Evolutionary conservation across 1,140 invertebrate species (phyloP).

Genomic region (Thalassaphorura encarpata): DNA sequence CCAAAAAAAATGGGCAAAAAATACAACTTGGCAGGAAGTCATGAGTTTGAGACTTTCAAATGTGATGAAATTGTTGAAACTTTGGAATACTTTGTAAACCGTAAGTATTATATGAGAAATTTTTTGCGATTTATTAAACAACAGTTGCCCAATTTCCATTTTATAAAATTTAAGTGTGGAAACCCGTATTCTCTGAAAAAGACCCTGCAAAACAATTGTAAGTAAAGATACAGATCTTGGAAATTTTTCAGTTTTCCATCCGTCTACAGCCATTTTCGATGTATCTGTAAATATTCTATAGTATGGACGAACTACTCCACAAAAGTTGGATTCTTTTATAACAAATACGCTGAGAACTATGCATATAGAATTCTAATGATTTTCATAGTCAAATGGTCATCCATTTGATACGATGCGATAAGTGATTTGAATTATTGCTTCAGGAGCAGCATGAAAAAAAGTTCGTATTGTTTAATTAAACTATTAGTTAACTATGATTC

Average conservation of each 20-base stretch:
- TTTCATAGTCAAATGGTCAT: background rate
- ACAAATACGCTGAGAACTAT: slow-evolving; percentile 10
- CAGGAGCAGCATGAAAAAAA: slow-evolving; percentile 18
- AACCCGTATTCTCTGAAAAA: no score
- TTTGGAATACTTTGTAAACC: no score
- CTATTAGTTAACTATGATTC: slow-evolving; percentile 14
- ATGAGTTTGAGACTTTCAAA: no score
- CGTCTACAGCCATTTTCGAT: background rate
- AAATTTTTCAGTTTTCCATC: slow-evolving; percentile 15
- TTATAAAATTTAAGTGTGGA: no score
- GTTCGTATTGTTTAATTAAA: slow-evolving; percentile 22
- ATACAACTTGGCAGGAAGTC: no score
- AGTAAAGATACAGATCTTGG: no score
- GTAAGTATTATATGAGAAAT: no score
- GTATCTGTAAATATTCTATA: slow-evolving; percentile 10
- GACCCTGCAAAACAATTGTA: no score
- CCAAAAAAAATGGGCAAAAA: no score
- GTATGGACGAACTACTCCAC: background rate
- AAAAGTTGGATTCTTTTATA: slow-evolving; percentile 16
- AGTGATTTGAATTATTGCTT: slow-evolving; percentile 18
- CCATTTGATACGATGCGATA: slow-evolving; percentile 4
- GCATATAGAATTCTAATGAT: slow-evolving; percentile 15
- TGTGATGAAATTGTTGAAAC: no score
- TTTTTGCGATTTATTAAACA: no score
- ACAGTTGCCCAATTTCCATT: no score